These are phyloP conservation scores for Eulemur coronatus DNA, from an alignment of 2,797 vertebrate genomes.

Conservation along the genomic window DNA sequence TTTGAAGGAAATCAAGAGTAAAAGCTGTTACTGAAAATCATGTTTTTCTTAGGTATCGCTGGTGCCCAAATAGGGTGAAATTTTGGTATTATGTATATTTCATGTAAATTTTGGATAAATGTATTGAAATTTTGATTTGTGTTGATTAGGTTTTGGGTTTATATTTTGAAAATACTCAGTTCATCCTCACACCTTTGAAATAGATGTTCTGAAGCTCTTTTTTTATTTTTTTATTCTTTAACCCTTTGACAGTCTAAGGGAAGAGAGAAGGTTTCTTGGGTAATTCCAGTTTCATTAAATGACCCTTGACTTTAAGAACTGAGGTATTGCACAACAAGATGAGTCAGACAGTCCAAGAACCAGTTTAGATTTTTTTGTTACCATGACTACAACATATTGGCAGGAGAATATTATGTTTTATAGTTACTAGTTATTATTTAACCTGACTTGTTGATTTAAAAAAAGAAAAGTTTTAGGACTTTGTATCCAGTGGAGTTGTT, in stretches of 20 bases:
- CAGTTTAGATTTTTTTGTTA: not conserved
- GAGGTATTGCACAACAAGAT: slow-evolving; percentile 30
- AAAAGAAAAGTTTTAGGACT: slow-evolving; percentile 1
- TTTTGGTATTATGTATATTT: slow-evolving; percentile 7
- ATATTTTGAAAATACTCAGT: slow-evolving; percentile 29
- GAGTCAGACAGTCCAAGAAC: slow-evolving; percentile 56
- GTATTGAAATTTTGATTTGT: not conserved
- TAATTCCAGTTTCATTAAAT: slow-evolving; percentile 51
- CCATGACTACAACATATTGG: not conserved
- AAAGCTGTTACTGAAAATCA: not conserved
- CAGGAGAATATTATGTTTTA: slow-evolving; percentile 7
- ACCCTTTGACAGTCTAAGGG: not conserved
- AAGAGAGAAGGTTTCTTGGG: slow-evolving; percentile 28
- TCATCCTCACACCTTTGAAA: not conserved
- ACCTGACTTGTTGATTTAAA: slow-evolving; percentile 18
- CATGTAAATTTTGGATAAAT: not conserved
- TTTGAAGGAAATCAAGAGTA: slow-evolving; percentile 39
- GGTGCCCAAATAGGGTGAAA: not conserved
- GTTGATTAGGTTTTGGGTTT: slow-evolving; percentile 22
- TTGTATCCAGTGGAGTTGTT: not conserved
- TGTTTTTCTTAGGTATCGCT: not conserved
- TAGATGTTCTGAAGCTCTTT: not conserved
- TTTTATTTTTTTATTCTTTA: not conserved
- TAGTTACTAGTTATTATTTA: slow-evolving; percentile 45
- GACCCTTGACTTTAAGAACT: not conserved